Base-by-base conservation (phyloP, 2,113 vertebrate genomes). In the Gopherus evgoodei region DNA sequence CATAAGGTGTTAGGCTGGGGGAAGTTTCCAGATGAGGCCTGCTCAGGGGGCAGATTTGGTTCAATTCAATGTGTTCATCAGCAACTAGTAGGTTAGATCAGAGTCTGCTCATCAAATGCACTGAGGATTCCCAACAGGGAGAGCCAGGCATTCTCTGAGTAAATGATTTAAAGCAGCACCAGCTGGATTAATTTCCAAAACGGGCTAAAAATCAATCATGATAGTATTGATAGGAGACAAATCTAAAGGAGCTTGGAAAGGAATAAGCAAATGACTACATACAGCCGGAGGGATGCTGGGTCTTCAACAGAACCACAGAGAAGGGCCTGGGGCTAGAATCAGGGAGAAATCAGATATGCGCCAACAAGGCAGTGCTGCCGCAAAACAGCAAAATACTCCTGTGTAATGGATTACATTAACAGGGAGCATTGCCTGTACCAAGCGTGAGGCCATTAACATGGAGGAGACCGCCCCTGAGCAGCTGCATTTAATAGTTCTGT, bases 271-370 rank as follows among this genome's bases (percentile, higher is more conserved):
- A 88, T 2, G 94, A 21, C 13, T 75, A 94, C 50, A 49, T 11
- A 54, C 49, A 93, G 47, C 49, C 86, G 38, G 53, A 91, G 86
- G 38, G 35, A 42, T 82, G 31, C 84, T 29, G 8, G 13, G 38
- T 78, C 72, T 42, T 42, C 72, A 38, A 11, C 5, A 75, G 38
- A 75, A 12, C 14, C 11, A 38, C 38, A 22, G 19, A 75, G 72
- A 75, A 75, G 21, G 21, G 72, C 38, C 38, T 42, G 21, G 0
- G 1, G 13, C 86, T 2, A 0, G 52, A 0, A 0, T 69, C 11
- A 31, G 13, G 35, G 81, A 54, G 2, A 86, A 57, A 78, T 83
- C 31, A 78, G 17, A 24, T 3, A 11, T 84, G 11, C 81, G 16
- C 2, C 79, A 80, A 47, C 12, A 29, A 89, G 62, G 31, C 86